Percentiles rank a stretch among this genome's conserved stretches.
Conservation (phyloP, 2,113 vertebrate genomes). For the Chaetodon auriga region DNA sequence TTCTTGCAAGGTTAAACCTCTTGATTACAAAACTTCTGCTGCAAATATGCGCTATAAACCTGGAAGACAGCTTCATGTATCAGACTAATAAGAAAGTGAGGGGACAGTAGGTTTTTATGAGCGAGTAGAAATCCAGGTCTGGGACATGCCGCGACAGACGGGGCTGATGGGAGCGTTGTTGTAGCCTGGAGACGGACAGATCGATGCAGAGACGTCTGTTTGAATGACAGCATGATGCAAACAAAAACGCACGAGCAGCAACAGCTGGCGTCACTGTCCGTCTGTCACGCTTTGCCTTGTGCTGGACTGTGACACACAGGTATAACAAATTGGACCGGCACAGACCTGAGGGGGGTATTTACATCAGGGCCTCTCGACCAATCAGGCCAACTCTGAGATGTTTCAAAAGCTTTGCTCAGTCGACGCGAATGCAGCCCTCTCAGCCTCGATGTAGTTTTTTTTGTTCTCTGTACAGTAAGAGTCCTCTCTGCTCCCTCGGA, state of each 20-base stretch:
- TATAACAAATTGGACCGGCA: constrained; percentile 33
- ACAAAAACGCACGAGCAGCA: constrained; percentile 28
- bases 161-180: constrained; percentile 32
- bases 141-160: constrained; percentile 24
- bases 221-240: constrained; percentile 36
- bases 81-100: constrained; percentile 41
- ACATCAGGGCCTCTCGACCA: constrained; percentile 58
- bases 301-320: constrained; percentile 34
- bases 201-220: constrained; percentile 12
- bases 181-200: constrained; percentile 20
- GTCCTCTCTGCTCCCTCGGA: constrained; percentile 46
- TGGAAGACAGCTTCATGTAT: constrained; percentile 66
- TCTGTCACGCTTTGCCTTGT: constrained; percentile 21
- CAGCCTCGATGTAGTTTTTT: constrained; percentile 33
- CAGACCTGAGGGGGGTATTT: constrained; percentile 67
- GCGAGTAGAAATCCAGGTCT: constrained; percentile 28
- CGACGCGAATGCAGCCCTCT: constrained; percentile 28
- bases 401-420: constrained; percentile 55
- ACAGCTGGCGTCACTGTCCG: constrained; percentile 37
- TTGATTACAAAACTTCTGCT: constrained; percentile 63
- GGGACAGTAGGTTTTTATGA: constrained; percentile 27
- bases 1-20: constrained; percentile 32
- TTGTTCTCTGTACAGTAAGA: constrained; percentile 49
- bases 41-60: constrained; percentile 69
- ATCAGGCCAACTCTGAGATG: constrained; percentile 43